Evolutionary conservation across 2,113 vertebrate species (phyloP).

Genomic region (Oreocharis arfaki): DNA sequence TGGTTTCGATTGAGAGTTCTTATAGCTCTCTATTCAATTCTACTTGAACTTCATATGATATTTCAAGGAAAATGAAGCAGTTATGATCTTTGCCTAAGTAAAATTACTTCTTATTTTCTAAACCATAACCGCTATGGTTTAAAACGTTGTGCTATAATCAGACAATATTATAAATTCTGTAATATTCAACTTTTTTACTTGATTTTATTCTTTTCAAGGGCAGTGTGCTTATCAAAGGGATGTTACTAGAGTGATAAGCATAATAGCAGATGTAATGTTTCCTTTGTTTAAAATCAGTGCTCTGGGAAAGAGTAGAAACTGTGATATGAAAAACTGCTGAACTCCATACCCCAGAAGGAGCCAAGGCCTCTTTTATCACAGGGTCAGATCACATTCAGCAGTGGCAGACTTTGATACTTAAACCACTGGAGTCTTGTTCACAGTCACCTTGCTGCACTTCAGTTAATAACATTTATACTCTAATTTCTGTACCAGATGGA

Average conservation of each 20-base stretch:
- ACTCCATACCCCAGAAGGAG: background rate
- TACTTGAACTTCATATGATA: background rate
- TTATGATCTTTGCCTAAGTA: background rate
- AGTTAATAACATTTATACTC: background rate
- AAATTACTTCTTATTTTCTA: background rate
- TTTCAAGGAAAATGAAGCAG: background rate
- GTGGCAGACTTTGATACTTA: slow-evolving; percentile 21
- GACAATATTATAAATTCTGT: background rate
- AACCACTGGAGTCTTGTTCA: background rate
- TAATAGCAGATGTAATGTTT: background rate
- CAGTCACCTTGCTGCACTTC: background rate
- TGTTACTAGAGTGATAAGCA: background rate
- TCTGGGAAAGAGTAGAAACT: background rate
- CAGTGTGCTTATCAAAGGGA: background rate
- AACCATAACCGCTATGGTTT: background rate
- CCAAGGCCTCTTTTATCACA: background rate
- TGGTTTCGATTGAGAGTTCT: background rate
- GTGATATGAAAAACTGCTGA: slow-evolving; percentile 10
- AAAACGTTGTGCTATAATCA: background rate
- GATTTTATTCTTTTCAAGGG: background rate
- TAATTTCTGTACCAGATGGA: slow-evolving; percentile 32
- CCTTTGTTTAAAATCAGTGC: background rate
- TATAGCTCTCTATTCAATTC: background rate
- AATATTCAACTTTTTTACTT: background rate
- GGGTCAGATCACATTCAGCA: background rate